Base-by-base conservation (phyloP, 1,140 invertebrate genomes). In the Coelopa frigida region DNA sequence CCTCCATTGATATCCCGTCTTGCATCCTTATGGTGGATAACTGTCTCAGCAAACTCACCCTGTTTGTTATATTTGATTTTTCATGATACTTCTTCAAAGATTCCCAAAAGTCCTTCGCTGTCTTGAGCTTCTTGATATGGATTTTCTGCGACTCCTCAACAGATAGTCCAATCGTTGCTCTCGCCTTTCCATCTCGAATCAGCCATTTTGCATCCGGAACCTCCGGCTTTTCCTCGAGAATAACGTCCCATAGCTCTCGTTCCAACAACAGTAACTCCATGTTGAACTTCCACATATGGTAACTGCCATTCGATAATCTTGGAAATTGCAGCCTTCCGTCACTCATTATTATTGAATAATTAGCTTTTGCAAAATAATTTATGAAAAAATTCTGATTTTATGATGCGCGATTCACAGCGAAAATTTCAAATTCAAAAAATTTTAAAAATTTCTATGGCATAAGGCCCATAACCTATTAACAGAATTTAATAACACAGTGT, bases 61-160 rank as follows among this genome's bases (percentile, higher is more conserved):
- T 38, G 20, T 38, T 38, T 3, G 36, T 38, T 4, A 38, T 21
- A 15, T 38, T 38, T 21, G 36, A 3, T 22, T 38, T 38, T 21
- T 38, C 4, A 15, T 38, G 36, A 8, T 38, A n/a, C 10, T 38
- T 38, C 10, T 38, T 38, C 6, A 38, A 8, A 22, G 36, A 22
- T 17, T 29, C 24, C 39, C 24, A 42, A 42, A 29, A 29, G 18
- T 42, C 22, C n/a, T 41, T 41, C 12, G 39, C 12, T 1, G 39
- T 41, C 22, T 41, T 41, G 3, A 41, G n/a, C 5, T 41, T 22
- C 11, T 41, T 41, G 7, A 27, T 41, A 1, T 17, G 18, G 12
- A 41, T 15, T 8, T 41, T 29, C 46, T 56, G 54, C 35, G 33
- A 48, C 37, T 54, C 52, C 18, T 58, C 54, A 12, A 56, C 44